These are phyloP conservation scores for Triplophysa rosa DNA, from an alignment of 2,113 vertebrate genomes.

Conservation along the genomic window DNA sequence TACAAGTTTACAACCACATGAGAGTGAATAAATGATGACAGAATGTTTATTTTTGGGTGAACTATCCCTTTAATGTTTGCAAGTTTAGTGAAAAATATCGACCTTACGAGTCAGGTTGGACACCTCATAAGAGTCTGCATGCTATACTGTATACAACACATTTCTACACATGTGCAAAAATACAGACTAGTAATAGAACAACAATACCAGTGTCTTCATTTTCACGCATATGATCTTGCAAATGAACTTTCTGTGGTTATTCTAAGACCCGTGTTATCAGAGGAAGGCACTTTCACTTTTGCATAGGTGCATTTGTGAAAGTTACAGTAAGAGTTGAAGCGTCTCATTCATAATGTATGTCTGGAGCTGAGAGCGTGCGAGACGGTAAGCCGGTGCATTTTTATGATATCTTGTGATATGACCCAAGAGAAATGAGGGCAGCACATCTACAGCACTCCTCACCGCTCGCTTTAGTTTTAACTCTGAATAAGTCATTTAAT, in stretches of 20 bases:
- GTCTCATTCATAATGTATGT: slow-evolving; percentile 49
- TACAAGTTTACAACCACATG: no score
- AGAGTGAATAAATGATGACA: no score
- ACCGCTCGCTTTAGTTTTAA: not conserved
- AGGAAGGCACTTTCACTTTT: not conserved
- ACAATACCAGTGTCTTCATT: not conserved
- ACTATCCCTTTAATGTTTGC: no score
- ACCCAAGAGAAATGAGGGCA: slow-evolving; percentile 33
- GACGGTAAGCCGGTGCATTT: slow-evolving; percentile 30
- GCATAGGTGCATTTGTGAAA: slow-evolving; percentile 5
- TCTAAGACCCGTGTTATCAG: not conserved
- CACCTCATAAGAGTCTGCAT: no score
- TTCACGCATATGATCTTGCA: not conserved
- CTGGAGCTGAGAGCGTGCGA: slow-evolving; percentile 36
- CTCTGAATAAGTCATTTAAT: slow-evolving; percentile 8
- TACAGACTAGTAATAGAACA: not conserved
- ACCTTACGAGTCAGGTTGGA: no score
- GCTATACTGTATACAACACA: no score
- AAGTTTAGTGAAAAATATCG: no score
- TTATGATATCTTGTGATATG: slow-evolving; percentile 42
- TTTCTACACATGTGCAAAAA: not conserved
- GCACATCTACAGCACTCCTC: not conserved
- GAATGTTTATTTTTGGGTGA: no score
- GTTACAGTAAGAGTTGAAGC: not conserved
- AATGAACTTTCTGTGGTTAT: not conserved